Evolutionary conservation across 2,797 vertebrate species (phyloP), one percentile per base, ranked within the genome.

Genomic region (Crypturellus tataupa): DNA sequence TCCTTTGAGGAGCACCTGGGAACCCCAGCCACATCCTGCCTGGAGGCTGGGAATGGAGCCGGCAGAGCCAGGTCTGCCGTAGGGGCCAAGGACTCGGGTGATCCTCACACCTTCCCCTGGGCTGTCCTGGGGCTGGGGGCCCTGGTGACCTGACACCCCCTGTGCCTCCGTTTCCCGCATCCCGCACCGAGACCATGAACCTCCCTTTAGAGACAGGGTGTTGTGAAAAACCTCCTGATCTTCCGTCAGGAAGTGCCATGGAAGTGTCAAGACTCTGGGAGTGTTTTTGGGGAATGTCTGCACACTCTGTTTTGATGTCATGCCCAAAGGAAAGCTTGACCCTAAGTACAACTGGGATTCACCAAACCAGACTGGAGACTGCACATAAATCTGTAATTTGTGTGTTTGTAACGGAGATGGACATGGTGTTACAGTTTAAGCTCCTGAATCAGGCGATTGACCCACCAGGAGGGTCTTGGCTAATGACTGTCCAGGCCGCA

Each of bases 331-430:
- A 80, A 82, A 40, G 35, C 6, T 4, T 37, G 12, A 47, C 68
- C 33, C 46, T 47, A 23, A 19, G 27, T 59, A 80, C 1, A 1
- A 5, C 14, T 0, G 23, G 33, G 39, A 44, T 6, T n/a, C 76
- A 59, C 29, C 16, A 27, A 64, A 63, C 5, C 27, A 10, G 72
- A 78, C 27, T 58, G 47, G 44, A 83, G 29, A 19, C 64, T 5
- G 0, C 6, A 9, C 63, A 23, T 9, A 80, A 75, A 83, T n/a
- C 55, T 62, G 37, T 0, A 0, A 18, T 12, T 16, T 19, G 21
- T 13, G 0, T 2, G 1, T 12, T 39, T 58, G 69, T 13, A 40
- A 0, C 0, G 1, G 68, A 70, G 76, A 39, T 3, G 25, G 46
- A 3, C 8, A 42, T 46, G 76, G 35, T 19, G 25, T 46, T 23